Evolutionary conservation across 1,140 invertebrate species (phyloP).

Genomic region (Euwallacea similis): DNA sequence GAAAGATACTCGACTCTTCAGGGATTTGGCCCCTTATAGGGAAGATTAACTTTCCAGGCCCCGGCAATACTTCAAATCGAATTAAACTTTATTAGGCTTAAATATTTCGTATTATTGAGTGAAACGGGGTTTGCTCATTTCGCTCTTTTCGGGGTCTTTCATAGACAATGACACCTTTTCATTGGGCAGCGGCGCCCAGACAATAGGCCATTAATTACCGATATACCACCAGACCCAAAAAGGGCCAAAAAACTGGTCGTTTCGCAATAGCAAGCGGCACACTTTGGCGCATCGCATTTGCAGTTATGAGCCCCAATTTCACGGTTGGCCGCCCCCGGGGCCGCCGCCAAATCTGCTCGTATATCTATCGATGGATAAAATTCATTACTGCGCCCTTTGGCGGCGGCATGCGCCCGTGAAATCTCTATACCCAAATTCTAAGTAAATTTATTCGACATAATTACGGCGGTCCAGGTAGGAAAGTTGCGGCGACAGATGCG

Average conservation of each 20-base stretch:
- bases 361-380: constrained; percentile 47
- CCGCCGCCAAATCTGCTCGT: constrained; percentile 47
- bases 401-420: constrained; percentile 11
- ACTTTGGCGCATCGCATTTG: constrained; percentile 39
- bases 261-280: constrained; percentile 32
- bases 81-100: constrained; percentile 20
- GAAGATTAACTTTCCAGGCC: constrained; percentile 23
- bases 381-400: constrained; percentile 45
- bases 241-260: constrained; percentile 26
- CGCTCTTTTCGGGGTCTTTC: too few species aligned
- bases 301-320: constrained; percentile 47
- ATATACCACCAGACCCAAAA: neutral
- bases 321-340: constrained; percentile 45
- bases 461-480: constrained; percentile 45
- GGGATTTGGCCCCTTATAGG: constrained; percentile 26
- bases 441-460: constrained; percentile 51
- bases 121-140: too few species aligned
- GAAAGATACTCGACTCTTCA: constrained; percentile 25
- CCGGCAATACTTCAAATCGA: constrained; percentile 29
- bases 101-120: constrained; percentile 8
- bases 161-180: too few species aligned
- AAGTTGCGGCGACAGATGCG: constrained; percentile 37
- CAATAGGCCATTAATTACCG: constrained; percentile 12
- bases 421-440: constrained; percentile 16
- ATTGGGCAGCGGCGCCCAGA: neutral